A percentile compares a stretch with the other conserved stretches of the same genome.
These are phyloP conservation scores for Brachymystax lenok DNA, from an alignment of 2,797 vertebrate species.

Conservation along the genomic window DNA sequence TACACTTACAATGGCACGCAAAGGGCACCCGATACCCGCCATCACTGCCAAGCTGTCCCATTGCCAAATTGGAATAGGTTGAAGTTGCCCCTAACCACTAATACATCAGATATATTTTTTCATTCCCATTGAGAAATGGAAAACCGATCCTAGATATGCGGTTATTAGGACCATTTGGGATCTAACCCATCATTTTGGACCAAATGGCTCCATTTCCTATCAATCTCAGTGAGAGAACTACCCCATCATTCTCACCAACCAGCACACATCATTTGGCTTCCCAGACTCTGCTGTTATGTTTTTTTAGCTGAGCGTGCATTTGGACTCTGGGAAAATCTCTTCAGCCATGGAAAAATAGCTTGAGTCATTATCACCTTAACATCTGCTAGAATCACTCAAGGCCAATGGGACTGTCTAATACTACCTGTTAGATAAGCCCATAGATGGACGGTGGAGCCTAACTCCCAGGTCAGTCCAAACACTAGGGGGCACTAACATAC, in stretches of 20 bases:
- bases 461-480: neutral
- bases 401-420: constrained; percentile 29
- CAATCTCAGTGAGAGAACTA: constrained; percentile 17
- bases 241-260: constrained; percentile 47
- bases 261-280: constrained; percentile 30
- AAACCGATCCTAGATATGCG: neutral
- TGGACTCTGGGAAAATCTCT: constrained; percentile 62
- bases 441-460: constrained; percentile 16
- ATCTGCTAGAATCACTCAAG: constrained; percentile 68
- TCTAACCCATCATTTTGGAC: neutral
- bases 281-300: constrained; percentile 34
- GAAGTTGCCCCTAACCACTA: neutral
- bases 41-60: neutral
- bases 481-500: constrained; percentile 71
- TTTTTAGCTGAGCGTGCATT: constrained; percentile 60
- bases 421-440: constrained; percentile 58
- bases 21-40: neutral
- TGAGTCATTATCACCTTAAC: constrained; percentile 64
- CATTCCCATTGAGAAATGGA: too few species aligned
- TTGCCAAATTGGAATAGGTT: neutral
- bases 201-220: too few species aligned
- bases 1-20: neutral
- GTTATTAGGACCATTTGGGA: neutral
- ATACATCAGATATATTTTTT: too few species aligned
- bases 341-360: constrained; percentile 57